Conservation (phyloP, 1,140 invertebrate genomes). For the Zaprionus camerounensis region DNA sequence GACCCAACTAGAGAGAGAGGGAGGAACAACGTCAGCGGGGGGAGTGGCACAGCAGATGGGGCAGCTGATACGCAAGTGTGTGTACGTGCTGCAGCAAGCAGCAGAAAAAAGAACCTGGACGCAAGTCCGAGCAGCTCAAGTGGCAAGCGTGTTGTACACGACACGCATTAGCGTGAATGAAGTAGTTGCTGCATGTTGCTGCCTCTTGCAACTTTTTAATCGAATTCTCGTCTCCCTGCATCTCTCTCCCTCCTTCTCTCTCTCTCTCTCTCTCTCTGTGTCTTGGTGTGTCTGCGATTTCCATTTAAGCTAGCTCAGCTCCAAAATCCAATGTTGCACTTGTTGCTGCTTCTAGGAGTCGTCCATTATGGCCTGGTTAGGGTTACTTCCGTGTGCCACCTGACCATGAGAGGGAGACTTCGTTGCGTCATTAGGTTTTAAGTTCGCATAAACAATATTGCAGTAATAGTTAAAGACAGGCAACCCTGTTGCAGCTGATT, state of each 20-base stretch:
- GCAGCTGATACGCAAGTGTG: constrained; percentile 59
- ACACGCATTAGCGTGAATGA: constrained; percentile 84
- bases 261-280: background rate
- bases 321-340: constrained; percentile 63
- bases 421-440: background rate
- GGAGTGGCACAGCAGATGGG: constrained; percentile 2
- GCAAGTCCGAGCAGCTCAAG: constrained; percentile 59
- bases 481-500: background rate
- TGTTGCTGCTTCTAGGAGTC: constrained; percentile 51
- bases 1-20: background rate
- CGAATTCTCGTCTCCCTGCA: constrained; percentile 53
- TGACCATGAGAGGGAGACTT: background rate
- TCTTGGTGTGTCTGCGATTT: constrained; percentile 59
- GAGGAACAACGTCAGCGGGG: constrained; percentile 1
- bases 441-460: too few relatives aligned
- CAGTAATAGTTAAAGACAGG: background rate
- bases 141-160: constrained; percentile 80
- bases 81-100: constrained; percentile 48
- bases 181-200: constrained; percentile 59
- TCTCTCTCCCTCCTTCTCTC: background rate
- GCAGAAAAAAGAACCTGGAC: constrained; percentile 17
- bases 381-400: constrained; percentile 56
- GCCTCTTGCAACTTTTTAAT: constrained; percentile 64
- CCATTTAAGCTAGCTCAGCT: constrained; percentile 69
- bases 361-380: constrained; percentile 38